These are phyloP conservation scores for Tetragonula carbonaria DNA, from an alignment of 2,888 invertebrate species.

Conservation along the genomic window DNA sequence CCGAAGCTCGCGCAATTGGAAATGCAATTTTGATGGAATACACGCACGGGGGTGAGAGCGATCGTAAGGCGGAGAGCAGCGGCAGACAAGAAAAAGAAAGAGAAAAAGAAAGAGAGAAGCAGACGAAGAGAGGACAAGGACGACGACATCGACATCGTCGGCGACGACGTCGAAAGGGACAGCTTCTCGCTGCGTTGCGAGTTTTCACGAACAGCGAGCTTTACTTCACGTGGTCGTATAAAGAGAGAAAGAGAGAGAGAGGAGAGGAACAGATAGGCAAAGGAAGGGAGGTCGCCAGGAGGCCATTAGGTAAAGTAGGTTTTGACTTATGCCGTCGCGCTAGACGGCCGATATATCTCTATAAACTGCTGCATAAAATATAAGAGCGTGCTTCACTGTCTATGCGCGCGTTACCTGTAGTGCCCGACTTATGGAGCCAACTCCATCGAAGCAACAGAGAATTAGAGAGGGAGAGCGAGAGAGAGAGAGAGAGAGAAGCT, in stretches of 20 bases:
- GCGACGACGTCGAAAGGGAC: slow-evolving; percentile 21
- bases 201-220: slow-evolving; percentile 52
- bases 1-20: slow-evolving; percentile 71
- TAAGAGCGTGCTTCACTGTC: slow-evolving; percentile 67
- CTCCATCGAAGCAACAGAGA: slow-evolving; percentile 19
- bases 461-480: neutral
- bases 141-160: neutral
- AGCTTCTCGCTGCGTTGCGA: slow-evolving; percentile 41
- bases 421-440: slow-evolving; percentile 50
- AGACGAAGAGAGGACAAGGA: too few species aligned
- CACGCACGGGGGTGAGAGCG: slow-evolving; percentile 48
- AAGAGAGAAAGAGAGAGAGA: neutral
- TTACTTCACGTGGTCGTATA: slow-evolving; percentile 47
- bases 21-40: slow-evolving; percentile 77
- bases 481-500: slow-evolving; percentile 2
- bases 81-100: neutral
- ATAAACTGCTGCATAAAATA: slow-evolving; percentile 80
- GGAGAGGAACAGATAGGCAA: slow-evolving; percentile 35
- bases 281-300: slow-evolving; percentile 69
- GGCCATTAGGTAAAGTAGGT: slow-evolving; percentile 82
- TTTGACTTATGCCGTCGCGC: slow-evolving; percentile 81
- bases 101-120: too few species aligned
- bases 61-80: slow-evolving; percentile 56
- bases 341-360: slow-evolving; percentile 79
- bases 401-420: slow-evolving; percentile 37